phyloP scores from a whole-genome alignment of 2,113 vertebrate species.

The Platysteira castanea region DNA sequence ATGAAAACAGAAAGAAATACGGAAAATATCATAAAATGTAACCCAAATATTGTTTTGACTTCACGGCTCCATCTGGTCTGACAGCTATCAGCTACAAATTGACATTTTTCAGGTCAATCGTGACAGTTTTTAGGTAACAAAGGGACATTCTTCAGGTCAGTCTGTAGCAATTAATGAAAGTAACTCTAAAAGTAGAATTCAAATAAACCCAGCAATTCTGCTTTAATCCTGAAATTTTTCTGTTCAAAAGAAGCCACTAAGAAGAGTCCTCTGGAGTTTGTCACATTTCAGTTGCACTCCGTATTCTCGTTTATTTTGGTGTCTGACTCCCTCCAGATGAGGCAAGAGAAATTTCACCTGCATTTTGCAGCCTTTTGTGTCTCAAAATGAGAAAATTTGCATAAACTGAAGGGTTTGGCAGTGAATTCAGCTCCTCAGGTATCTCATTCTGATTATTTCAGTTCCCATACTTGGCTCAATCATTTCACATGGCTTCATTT shows the following conservation, averaged over 20 bases:
- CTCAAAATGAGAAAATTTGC: not conserved
- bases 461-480: not conserved
- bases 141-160: not conserved
- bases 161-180: not conserved
- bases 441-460: not conserved
- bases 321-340: not conserved
- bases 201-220: not conserved
- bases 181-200: not conserved
- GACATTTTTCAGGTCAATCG: not conserved
- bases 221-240: not conserved
- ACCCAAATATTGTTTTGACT: not conserved
- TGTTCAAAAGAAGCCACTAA: not conserved
- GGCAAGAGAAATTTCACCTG: not conserved
- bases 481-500: not conserved
- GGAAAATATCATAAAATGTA: not conserved
- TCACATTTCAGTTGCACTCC: not conserved
- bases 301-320: not conserved
- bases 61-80: not conserved
- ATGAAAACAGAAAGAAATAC: not conserved
- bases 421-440: not conserved
- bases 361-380: not conserved
- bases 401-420: not conserved
- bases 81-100: not conserved
- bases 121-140: not conserved
- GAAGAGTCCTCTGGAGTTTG: not conserved